Percentiles rank a stretch among this genome's conserved stretches.
Evolutionary conservation across 2,797 vertebrate genomes (phyloP).

Genomic region (Halcyon leucocephala): DNA sequence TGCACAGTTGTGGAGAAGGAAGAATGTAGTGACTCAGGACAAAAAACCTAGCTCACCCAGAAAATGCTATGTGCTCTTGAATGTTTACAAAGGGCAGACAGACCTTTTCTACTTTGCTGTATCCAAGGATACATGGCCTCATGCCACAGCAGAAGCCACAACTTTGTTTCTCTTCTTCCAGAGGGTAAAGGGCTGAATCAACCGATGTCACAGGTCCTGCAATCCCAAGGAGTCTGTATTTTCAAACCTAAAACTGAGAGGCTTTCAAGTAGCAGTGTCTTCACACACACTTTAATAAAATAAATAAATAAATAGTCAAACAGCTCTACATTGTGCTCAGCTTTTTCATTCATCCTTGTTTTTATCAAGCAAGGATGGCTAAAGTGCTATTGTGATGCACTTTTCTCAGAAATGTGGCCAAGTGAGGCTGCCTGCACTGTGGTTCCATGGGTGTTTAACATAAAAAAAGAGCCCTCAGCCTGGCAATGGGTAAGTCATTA

Average conservation of each 20-base stretch:
- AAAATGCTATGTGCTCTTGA: not conserved
- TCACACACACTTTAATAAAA: not conserved
- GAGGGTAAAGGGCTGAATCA: not conserved
- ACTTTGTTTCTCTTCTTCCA: not conserved
- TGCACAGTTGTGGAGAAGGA: not conserved
- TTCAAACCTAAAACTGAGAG: not conserved
- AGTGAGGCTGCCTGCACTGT: conserved; percentile 11
- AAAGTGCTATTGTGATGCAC: conserved; percentile 56
- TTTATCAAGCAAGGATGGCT: conserved; percentile 48
- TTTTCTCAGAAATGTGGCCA: conserved; percentile 45
- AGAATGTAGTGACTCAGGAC: not conserved
- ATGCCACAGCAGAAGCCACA: not conserved
- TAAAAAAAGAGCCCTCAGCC: conserved; percentile 40
- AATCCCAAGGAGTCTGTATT: not conserved
- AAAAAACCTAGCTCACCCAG: conserved; percentile 8
- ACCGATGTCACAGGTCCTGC: not conserved
- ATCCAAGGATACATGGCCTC: not conserved
- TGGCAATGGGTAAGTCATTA: conserved; percentile 58
- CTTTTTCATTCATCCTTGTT: conserved; percentile 50
- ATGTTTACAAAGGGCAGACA: not conserved
- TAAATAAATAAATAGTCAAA: too few relatives aligned
- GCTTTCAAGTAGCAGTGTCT: not conserved
- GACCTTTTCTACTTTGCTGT: not conserved
- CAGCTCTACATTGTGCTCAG: not conserved
- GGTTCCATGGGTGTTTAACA: conserved; percentile 50